Evolutionary conservation across 2,113 vertebrate genomes (phyloP).

Genomic region (Hirundichthys speculiger): DNA sequence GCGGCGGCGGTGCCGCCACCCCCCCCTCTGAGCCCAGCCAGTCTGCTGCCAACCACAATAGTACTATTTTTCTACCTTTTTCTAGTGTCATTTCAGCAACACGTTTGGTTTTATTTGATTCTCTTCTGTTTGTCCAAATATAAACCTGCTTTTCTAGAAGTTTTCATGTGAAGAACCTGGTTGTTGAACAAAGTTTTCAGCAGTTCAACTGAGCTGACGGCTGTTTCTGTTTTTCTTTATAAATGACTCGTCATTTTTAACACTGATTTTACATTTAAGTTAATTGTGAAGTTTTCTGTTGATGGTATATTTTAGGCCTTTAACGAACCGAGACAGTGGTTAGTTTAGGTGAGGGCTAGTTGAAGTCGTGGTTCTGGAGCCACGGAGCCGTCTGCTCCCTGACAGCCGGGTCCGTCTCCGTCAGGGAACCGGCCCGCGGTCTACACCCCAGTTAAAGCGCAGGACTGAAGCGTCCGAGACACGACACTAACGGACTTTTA

Average conservation of each 20-base stretch:
- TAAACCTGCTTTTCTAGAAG: conserved; percentile 8
- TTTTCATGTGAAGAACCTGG: conserved; percentile 12
- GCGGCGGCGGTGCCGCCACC: conserved; percentile 5
- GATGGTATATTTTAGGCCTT: conserved; percentile 12
- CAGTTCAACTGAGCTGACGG: not conserved
- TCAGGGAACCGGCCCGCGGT: not conserved
- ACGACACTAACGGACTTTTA: not conserved
- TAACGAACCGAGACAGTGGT: not conserved
- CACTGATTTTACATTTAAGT: not conserved
- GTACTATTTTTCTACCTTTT: conserved; percentile 79
- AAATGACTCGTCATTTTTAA: not conserved
- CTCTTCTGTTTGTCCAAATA: not conserved
- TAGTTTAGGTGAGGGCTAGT: not conserved
- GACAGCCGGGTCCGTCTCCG: not conserved
- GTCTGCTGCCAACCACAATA: conserved; percentile 61
- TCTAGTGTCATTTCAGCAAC: conserved; percentile 51
- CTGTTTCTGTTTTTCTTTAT: conserved; percentile 12
- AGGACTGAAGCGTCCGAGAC: not conserved
- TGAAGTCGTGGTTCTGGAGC: not conserved
- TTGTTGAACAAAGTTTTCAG: not conserved
- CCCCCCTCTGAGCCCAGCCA: conserved; percentile 49
- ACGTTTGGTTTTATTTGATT: conserved; percentile 18
- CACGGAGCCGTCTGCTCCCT: not conserved
- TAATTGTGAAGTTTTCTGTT: conserved; percentile 12
- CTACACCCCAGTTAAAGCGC: not conserved